phyloP scores from a whole-genome alignment of 1,140 invertebrate species.

The Eueides isabella region DNA sequence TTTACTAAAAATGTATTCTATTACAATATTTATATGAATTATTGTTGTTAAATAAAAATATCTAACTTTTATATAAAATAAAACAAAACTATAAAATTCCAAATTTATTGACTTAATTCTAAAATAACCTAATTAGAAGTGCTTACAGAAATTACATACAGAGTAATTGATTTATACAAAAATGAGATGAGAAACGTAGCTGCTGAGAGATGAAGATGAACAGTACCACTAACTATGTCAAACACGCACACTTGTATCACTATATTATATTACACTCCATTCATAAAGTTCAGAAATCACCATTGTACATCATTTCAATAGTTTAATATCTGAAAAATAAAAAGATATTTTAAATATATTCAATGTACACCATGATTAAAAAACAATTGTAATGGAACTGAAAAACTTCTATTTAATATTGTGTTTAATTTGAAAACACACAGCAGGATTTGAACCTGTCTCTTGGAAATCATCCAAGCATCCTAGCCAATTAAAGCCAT shows the following conservation, averaged over 20 bases:
- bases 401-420: neutral
- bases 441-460: too few species aligned
- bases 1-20: too few species aligned
- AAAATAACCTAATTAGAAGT: slow-evolving; percentile 3
- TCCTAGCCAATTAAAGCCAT: too few species aligned
- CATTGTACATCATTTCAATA: neutral
- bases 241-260: slow-evolving; percentile 3
- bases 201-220: neutral
- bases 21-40: neutral
- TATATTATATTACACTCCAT: slow-evolving; percentile 1
- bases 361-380: neutral
- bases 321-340: slow-evolving; percentile 9
- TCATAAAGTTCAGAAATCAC: slow-evolving; percentile 6
- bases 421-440: too few species aligned
- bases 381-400: too few species aligned
- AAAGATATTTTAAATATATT: neutral
- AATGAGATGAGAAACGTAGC: slow-evolving; percentile 3
- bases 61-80: neutral
- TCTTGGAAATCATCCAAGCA: too few species aligned
- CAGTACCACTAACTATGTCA: neutral
- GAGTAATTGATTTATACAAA: slow-evolving; percentile 11
- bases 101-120: neutral
- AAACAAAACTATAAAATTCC: neutral
- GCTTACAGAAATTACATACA: slow-evolving; percentile 6
- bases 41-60: neutral